These are phyloP conservation scores for Andrena fulva DNA, from an alignment of 2,888 invertebrate species.

Conservation along the genomic window DNA sequence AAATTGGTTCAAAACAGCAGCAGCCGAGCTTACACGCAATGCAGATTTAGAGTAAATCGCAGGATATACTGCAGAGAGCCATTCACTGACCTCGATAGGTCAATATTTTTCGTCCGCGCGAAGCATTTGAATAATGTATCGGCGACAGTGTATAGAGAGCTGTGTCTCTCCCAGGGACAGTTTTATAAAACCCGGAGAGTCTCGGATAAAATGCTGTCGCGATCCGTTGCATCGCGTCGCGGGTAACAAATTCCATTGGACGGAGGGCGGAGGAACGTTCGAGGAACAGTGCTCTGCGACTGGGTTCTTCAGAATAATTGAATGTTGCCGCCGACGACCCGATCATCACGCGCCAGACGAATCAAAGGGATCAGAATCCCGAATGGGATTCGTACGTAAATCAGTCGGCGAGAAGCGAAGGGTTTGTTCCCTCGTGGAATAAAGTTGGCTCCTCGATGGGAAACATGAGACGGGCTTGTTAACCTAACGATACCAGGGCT, in stretches of 20 bases:
- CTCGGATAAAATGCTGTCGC: neutral
- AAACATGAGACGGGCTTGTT: slow-evolving; percentile 52
- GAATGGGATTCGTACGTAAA: slow-evolving; percentile 29
- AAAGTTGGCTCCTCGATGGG: slow-evolving; percentile 40
- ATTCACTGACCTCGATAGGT: neutral
- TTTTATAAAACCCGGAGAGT: neutral
- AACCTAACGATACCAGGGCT: slow-evolving; percentile 44
- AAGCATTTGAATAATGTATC: slow-evolving; percentile 3
- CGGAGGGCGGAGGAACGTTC: neutral
- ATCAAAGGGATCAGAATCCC: slow-evolving; percentile 28
- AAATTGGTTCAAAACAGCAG: too few species aligned
- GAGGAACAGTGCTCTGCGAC: neutral
- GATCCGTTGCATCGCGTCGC: neutral
- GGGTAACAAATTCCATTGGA: neutral
- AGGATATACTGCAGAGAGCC: neutral
- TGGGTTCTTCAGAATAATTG: slow-evolving; percentile 13
- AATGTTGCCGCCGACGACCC: neutral
- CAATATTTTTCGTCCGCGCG: neutral
- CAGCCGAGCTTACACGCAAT: too few species aligned
- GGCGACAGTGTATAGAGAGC: neutral
- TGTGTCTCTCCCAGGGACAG: neutral
- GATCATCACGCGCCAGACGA: neutral
- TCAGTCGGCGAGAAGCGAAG: slow-evolving; percentile 23
- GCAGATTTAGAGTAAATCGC: too few species aligned
- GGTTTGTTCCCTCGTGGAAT: slow-evolving; percentile 21